Evolutionary conservation across 30 jellyfish, hydroid and myxozoan genomes (phyloP).

Genomic region (Aurelia aurita complex sp. Pacific): DNA sequence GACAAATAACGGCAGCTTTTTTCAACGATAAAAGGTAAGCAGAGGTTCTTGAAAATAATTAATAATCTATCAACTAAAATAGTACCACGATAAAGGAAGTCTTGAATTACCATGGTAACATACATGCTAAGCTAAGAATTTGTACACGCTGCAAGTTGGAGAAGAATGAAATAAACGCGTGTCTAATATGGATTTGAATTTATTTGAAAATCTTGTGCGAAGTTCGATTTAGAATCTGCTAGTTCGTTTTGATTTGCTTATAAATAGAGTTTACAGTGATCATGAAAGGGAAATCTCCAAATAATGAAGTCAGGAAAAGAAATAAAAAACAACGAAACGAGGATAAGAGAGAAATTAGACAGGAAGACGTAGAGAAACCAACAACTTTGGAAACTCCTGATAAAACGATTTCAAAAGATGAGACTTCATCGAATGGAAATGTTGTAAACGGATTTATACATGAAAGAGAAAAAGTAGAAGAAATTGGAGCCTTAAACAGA

Average conservation of each 20-base stretch:
- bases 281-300: background rate
- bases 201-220: too few species aligned
- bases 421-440: background rate
- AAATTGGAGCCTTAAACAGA: conserved; percentile 6
- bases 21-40: too few species aligned
- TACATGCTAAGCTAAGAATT: conserved; percentile 3
- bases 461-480: background rate
- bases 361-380: background rate
- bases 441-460: background rate
- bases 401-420: background rate
- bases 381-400: background rate
- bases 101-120: conserved; percentile 1
- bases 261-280: background rate
- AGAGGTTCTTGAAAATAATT: too few species aligned
- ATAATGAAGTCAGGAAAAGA: conserved; percentile 15
- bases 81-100: background rate
- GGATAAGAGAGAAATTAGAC: background rate
- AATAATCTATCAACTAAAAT: too few species aligned
- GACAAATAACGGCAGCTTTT: too few species aligned
- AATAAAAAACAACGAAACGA: conserved; percentile 5
- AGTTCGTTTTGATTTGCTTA: too few species aligned
- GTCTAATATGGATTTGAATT: too few species aligned
- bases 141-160: conserved; percentile 14
- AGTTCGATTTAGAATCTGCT: too few species aligned
- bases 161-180: background rate